Evolutionary conservation across 1,140 invertebrate genomes (phyloP), one percentile per base, ranked within the genome.

Genomic region (Drosophila nannoptera): DNA sequence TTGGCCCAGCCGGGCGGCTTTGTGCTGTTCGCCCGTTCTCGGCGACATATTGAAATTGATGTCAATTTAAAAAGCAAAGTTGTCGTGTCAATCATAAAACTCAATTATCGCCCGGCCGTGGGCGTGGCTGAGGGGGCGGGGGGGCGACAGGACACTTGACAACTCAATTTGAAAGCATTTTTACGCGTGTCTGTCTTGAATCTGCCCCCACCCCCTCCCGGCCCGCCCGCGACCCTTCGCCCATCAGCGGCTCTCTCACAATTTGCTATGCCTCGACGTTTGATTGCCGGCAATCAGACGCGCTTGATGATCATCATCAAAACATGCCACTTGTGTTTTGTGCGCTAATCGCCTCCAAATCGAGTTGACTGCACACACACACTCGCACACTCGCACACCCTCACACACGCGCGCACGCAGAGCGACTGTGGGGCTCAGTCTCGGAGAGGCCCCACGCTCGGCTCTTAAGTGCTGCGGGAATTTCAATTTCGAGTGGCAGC

Each of bases 61-160:
- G 82, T 86, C 81, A 86, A 86, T 86, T 86, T 86, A 86, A 86
- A 86, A 86, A 86, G 82, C 81, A 86, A 86, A 86, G 81, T 86
- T 86, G 81, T 77, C 77, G 77, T 86, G 81, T 86, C 81, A 86
- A 86, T 86, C 81, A 86, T 86, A 86, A 86, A 86, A 86, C 81
- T 86, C 82, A 86, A 86, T 86, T 86, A 86, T 86, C 81, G 82
- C 77, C 36, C 70, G 12, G 29, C 62, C 32, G 40, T 5, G 48
- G 36, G 12, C n/a, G 31, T 1, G 52, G 29, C 12, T 4, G 9
- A 58, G 45, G 50, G 9, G 11, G 49, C 12, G 4, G 8, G 12
- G 36, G 31, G 56, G 7, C 4, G 45, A 14, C 11, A 33, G 52
- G 43, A 55, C 14, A 75, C 71, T 82, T 78, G 81, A 86, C 82